These are phyloP conservation scores for Paralinhomoeus sp. DNA, from an alignment of 2,888 invertebrate genomes.

Conservation along the genomic window DNA sequence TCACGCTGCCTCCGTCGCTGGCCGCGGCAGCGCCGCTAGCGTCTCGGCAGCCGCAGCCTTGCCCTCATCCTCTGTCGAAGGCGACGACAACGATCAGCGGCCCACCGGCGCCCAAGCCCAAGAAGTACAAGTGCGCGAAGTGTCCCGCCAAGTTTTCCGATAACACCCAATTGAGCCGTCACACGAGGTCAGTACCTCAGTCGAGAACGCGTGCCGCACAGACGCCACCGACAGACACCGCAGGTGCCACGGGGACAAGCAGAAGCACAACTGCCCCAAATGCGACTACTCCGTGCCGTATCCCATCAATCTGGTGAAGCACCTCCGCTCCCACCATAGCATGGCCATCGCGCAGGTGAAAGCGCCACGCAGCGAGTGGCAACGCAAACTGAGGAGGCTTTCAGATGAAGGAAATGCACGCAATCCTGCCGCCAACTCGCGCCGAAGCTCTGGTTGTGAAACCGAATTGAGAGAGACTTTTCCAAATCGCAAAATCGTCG, in stretches of 20 bases:
- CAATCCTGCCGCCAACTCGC: too few relatives aligned
- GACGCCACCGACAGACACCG: neutral
- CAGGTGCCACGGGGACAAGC: neutral
- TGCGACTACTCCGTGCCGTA: conserved; percentile 6
- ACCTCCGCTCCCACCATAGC: conserved; percentile 3
- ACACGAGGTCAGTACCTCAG: neutral
- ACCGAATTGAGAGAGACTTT: too few relatives aligned
- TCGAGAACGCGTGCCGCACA: too few relatives aligned
- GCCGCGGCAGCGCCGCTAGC: too few relatives aligned
- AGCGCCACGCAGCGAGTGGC: too few relatives aligned
- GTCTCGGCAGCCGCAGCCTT: neutral
- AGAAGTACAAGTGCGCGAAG: conserved; percentile 2
- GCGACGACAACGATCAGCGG: too few relatives aligned
- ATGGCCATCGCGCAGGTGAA: neutral
- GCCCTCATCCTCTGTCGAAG: too few relatives aligned
- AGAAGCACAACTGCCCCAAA: neutral
- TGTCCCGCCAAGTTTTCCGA: conserved; percentile 5
- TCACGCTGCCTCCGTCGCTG: too few relatives aligned
- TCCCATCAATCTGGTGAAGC: conserved; percentile 5
- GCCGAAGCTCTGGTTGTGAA: too few relatives aligned
- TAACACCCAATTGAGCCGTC: conserved; percentile 2
- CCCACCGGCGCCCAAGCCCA: conserved; percentile 1
- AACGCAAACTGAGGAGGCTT: too few relatives aligned
- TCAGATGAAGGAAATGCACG: too few relatives aligned
- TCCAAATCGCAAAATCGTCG: too few relatives aligned